Percentiles rank a stretch among this genome's conserved stretches.
These are phyloP conservation scores for Drosophila obscura DNA, from an alignment of 1,140 invertebrate genomes.

Conservation along the genomic window DNA sequence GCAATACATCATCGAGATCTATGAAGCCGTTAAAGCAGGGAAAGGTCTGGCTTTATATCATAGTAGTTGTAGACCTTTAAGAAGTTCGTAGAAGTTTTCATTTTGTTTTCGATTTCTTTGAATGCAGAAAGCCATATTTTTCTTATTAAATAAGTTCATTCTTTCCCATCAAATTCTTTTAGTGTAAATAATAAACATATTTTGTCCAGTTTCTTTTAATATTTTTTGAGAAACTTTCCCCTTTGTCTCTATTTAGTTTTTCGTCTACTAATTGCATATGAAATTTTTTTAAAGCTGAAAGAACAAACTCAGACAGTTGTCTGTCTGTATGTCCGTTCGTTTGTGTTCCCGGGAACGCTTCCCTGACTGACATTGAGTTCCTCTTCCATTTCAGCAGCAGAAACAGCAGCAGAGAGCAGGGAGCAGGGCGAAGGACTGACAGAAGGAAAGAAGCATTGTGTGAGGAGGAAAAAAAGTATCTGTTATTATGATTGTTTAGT, in stretches of 20 bases:
- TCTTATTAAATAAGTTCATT: slow-evolving; percentile 1
- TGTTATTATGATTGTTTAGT: slow-evolving; percentile 80
- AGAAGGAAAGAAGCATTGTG: slow-evolving; percentile 47
- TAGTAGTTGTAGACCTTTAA: too few relatives aligned
- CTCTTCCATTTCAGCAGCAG: slow-evolving; percentile 22
- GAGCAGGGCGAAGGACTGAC: slow-evolving; percentile 10
- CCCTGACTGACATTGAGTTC: slow-evolving; percentile 51
- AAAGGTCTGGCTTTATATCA: too few relatives aligned
- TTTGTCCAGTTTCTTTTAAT: slow-evolving; percentile 35
- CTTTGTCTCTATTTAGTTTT: slow-evolving; percentile 17
- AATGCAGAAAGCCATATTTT: too few relatives aligned
- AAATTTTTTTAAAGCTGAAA: slow-evolving; percentile 23
- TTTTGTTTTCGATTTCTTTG: too few relatives aligned
- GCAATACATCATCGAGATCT: too few relatives aligned
- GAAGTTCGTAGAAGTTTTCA: too few relatives aligned
- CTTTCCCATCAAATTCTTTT: background rate
- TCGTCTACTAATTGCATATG: slow-evolving; percentile 34
- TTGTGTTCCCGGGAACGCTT: slow-evolving; percentile 14
- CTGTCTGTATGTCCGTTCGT: slow-evolving; percentile 19
- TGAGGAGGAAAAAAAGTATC: slow-evolving; percentile 64
- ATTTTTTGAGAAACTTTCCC: slow-evolving; percentile 5
- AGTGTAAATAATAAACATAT: slow-evolving; percentile 11
- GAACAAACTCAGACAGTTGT: slow-evolving; percentile 29
- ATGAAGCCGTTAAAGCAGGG: too few relatives aligned
- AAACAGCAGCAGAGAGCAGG: background rate